Evolutionary conservation across 1,140 invertebrate genomes (phyloP).

Genomic region (Sitodiplosis mosellana): DNA sequence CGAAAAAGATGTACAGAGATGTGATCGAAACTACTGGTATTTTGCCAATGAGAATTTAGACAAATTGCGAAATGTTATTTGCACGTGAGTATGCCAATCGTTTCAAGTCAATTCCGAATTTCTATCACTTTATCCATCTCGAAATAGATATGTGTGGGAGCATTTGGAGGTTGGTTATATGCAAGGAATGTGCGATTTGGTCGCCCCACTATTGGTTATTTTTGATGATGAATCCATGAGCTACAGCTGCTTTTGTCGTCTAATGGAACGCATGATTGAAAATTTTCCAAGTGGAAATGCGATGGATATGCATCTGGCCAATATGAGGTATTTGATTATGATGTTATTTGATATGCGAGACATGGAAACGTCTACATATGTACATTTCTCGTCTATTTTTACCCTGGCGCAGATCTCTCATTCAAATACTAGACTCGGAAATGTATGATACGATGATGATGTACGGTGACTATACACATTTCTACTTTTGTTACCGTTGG

Average conservation of each 20-base stretch:
- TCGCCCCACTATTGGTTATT: constrained; percentile 78
- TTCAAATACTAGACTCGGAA: constrained; percentile 81
- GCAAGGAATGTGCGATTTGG: constrained; percentile 91
- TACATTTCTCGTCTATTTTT: background rate
- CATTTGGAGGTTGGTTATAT: constrained; percentile 79
- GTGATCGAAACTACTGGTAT: constrained; percentile 85
- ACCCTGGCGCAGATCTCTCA: constrained; percentile 35
- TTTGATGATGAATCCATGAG: constrained; percentile 84
- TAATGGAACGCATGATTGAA: constrained; percentile 76
- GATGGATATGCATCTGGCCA: constrained; percentile 89
- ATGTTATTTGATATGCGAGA: too few species aligned
- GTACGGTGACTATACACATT: constrained; percentile 87
- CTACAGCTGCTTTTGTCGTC: constrained; percentile 74
- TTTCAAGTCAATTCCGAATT: background rate
- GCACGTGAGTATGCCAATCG: constrained; percentile 48
- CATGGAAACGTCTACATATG: constrained; percentile 7
- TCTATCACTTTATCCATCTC: background rate
- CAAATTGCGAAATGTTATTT: constrained; percentile 89
- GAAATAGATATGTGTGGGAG: constrained; percentile 74
- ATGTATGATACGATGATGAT: constrained; percentile 88
- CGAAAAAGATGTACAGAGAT: constrained; percentile 90
- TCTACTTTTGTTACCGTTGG: constrained; percentile 96
- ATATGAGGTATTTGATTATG: constrained; percentile 88
- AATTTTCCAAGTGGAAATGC: constrained; percentile 88
- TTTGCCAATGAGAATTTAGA: constrained; percentile 77